Conservation (phyloP, 64 coral and sea anemone species). For the Cladopsammia gracilis region DNA sequence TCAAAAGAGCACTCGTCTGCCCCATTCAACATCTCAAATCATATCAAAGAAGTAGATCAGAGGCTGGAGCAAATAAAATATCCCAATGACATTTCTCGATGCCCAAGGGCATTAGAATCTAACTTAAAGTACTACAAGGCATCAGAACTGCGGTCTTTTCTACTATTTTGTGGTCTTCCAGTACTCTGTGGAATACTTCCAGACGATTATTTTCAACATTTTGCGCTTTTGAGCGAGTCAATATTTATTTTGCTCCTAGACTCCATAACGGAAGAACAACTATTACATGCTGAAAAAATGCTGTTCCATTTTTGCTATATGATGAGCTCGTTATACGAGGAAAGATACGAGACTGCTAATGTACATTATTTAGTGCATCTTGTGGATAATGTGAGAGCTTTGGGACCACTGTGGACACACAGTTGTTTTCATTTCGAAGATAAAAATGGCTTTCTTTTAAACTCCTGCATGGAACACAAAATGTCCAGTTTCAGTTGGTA, state of each 20-base stretch:
- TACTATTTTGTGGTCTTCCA: constrained; percentile 3
- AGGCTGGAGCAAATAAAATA: constrained; percentile 33
- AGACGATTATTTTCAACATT: constrained; percentile 1
- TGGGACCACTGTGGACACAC: constrained; percentile 54
- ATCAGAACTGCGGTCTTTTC: constrained; percentile 54
- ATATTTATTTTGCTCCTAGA: constrained; percentile 57
- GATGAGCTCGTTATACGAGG: constrained; percentile 14
- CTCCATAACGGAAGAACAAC: constrained; percentile 19
- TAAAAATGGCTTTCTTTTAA: constrained; percentile 59
- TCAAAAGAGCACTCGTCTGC: constrained; percentile 53
- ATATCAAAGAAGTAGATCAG: constrained; percentile 16
- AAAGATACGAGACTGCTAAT: constrained; percentile 42
- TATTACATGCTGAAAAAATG: constrained; percentile 32
- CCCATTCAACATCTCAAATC: constrained; percentile 46
- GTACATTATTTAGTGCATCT: constrained; percentile 51
- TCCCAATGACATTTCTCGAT: constrained; percentile 32
- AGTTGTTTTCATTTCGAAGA: constrained; percentile 72
- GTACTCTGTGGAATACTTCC: constrained; percentile 26
- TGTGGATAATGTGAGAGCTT: constrained; percentile 52
- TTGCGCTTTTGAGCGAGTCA: constrained; percentile 23
- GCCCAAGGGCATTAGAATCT: background rate
- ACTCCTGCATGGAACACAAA: constrained; percentile 60
- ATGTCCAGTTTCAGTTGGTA: constrained; percentile 42
- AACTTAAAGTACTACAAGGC: constrained; percentile 60
- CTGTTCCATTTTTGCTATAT: constrained; percentile 47